Evolutionary conservation across 1,140 invertebrate species (phyloP).

Genomic region (Drosophila azteca): DNA sequence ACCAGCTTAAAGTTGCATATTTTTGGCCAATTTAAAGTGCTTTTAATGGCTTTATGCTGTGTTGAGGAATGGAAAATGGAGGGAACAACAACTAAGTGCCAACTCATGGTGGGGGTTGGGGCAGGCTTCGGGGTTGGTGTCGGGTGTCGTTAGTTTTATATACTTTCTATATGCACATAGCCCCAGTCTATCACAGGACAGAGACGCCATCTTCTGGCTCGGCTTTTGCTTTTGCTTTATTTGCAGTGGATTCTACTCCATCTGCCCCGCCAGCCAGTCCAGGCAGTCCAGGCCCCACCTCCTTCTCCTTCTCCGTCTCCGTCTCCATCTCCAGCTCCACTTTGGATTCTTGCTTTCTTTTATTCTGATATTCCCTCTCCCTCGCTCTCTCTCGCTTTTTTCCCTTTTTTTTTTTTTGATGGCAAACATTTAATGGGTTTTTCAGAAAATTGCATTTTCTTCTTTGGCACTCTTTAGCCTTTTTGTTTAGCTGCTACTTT

Average conservation of each 20-base stretch:
- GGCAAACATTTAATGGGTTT: slow-evolving; percentile 83
- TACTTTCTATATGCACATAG: slow-evolving; percentile 51
- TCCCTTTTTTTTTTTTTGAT: slow-evolving; percentile 44
- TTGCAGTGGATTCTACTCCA: slow-evolving; percentile 56
- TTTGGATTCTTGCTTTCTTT: slow-evolving; percentile 24
- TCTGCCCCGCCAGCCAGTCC: slow-evolving; percentile 9
- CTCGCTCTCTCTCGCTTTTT: not conserved
- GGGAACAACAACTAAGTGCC: slow-evolving; percentile 40
- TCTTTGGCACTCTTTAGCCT: slow-evolving; percentile 78
- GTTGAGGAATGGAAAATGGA: slow-evolving; percentile 12
- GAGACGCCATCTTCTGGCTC: slow-evolving; percentile 56
- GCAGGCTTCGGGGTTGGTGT: not conserved
- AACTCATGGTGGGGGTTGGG: slow-evolving; percentile 50
- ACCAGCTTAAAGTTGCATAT: slow-evolving; percentile 58
- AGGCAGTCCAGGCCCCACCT: slow-evolving; percentile 2
- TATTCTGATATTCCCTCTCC: slow-evolving; percentile 34
- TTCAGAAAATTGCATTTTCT: slow-evolving; percentile 84
- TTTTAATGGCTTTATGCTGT: slow-evolving; percentile 71
- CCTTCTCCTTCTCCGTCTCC: slow-evolving; percentile 1
- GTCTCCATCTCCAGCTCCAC: slow-evolving; percentile 7
- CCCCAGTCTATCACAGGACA: slow-evolving; percentile 43
- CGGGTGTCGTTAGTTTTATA: slow-evolving; percentile 17
- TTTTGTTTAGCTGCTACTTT: slow-evolving; percentile 79
- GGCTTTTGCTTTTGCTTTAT: slow-evolving; percentile 68
- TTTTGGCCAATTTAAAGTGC: slow-evolving; percentile 66